Evolutionary conservation across 1,140 invertebrate species (phyloP).

Genomic region (Formica selysi): DNA sequence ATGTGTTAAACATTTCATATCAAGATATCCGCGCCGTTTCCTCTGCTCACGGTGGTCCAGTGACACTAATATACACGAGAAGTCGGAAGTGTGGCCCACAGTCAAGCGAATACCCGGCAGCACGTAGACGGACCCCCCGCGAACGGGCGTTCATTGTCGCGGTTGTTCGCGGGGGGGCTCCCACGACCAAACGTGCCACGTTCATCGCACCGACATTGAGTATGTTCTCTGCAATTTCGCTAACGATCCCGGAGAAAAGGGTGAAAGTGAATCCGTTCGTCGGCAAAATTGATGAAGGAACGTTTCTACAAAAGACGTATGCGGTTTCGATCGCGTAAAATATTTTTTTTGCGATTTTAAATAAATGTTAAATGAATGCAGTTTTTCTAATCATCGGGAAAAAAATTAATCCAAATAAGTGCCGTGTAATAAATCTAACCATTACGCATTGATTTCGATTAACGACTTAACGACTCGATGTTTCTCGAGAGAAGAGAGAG

Average conservation of each 20-base stretch:
- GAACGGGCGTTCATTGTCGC: slow-evolving; percentile 73
- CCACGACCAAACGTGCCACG: slow-evolving; percentile 50
- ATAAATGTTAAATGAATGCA: too few species aligned
- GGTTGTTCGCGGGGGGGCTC: slow-evolving; percentile 73
- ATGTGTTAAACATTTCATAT: background rate
- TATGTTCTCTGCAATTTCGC: slow-evolving; percentile 62
- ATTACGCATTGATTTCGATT: background rate
- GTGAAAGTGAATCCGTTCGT: background rate
- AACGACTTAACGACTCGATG: background rate
- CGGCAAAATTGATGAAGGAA: background rate
- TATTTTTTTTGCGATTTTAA: too few species aligned
- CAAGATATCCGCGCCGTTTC: slow-evolving; percentile 17
- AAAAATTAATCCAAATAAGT: background rate
- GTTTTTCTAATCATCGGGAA: too few species aligned
- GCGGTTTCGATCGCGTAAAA: too few species aligned
- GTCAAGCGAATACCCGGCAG: slow-evolving; percentile 63
- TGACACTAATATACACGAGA: slow-evolving; percentile 18
- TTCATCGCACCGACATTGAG: slow-evolving; percentile 54
- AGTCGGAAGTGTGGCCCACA: slow-evolving; percentile 61
- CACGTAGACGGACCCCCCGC: slow-evolving; percentile 72
- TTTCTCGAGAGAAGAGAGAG: too few species aligned
- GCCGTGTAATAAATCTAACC: too few species aligned
- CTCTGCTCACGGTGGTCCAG: background rate
- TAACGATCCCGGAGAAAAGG: slow-evolving; percentile 64
- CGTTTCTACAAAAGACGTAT: background rate